A percentile compares a stretch with the other conserved stretches of the same genome.
phyloP scores from a whole-genome alignment of 2,113 vertebrate genomes.

The Colaptes auratus region DNA sequence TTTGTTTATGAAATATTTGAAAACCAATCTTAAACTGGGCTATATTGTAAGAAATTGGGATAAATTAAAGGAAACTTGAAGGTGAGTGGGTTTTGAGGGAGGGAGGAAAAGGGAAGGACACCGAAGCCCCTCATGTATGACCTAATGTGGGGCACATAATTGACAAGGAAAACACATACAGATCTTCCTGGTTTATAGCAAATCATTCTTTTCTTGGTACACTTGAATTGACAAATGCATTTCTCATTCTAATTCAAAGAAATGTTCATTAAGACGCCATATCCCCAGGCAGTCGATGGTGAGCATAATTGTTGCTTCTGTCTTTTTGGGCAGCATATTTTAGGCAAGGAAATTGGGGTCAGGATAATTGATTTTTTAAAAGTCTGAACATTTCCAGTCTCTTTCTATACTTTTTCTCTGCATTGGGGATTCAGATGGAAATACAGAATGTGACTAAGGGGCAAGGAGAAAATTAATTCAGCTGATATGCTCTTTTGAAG shows the following conservation, averaged over 20 bases:
- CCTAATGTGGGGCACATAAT: neutral
- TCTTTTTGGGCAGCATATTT: constrained; percentile 76
- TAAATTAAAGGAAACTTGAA: constrained; percentile 27
- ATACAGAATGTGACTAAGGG: neutral
- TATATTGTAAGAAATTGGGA: neutral
- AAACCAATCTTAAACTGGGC: neutral
- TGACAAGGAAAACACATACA: constrained; percentile 37
- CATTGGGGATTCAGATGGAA: neutral
- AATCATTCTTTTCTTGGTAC: constrained; percentile 7
- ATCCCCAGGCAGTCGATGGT: constrained; percentile 78
- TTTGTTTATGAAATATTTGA: constrained; percentile 2
- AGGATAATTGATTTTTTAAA: constrained; percentile 70
- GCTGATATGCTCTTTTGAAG: neutral
- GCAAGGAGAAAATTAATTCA: constrained; percentile 19
- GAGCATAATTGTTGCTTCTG: constrained; percentile 78
- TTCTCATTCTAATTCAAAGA: constrained; percentile 82
- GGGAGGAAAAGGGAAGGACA: neutral
- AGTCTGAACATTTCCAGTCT: constrained; percentile 67
- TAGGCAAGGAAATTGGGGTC: constrained; percentile 65
- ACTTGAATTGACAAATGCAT: constrained; percentile 78
- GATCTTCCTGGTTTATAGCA: constrained; percentile 17
- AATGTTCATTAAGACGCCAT: constrained; percentile 77
- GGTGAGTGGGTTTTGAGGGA: neutral
- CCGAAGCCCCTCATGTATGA: constrained; percentile 11
- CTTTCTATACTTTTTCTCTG: constrained; percentile 26